Evolutionary conservation across 2,888 invertebrate species (phyloP), one percentile per base, ranked within the genome.

Genomic region (Erebia palarica): DNA sequence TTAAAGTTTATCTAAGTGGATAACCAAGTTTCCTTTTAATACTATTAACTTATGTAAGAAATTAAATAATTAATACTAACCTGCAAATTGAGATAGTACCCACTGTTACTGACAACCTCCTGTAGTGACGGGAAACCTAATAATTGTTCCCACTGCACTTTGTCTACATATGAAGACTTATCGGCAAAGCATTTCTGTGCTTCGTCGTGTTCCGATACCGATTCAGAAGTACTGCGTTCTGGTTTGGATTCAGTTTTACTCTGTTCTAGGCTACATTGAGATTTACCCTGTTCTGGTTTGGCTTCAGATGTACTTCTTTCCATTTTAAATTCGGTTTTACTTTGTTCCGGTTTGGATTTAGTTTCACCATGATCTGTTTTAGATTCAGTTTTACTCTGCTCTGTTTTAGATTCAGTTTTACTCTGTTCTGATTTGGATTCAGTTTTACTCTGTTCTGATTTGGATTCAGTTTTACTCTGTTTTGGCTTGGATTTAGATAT

Each of bases 81-180:
- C 63, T 49, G 21, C 14, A 63, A 63, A 49, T 63, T 14, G 13
- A 63, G 49, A 14, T 63, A 63, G 63, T 63, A 63, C 0, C 14
- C 21, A 14, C 14, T 21, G 3, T 63, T 63, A 4, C 21, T 49
- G 49, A 49, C 8, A 9, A 63, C 49, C 21, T 63, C 63, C 8
- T 63, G 49, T 14, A 63, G 13, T 9, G 47, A 21, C 3, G 63
- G 9, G 11, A 21, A 49, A 3, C 63, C 63, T 2, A 47, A 18
- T 2, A 27, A 8, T 3, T 47, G 13, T 3, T 4, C 13, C 63
- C 63, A 63, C 8, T 27, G 7, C 63, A n/a, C 47, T 9, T 47
- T 13, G 2, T 61, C 61, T 13, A 8, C 44, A 4, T 61, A 13
- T 44, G n/a, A 8, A 5, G 57, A 57, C 18, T 21, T 21, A n/a